Evolutionary conservation across 2,888 invertebrate genomes (phyloP), one percentile per base, ranked within the genome.

Genomic region (Hipparchia semele): DNA sequence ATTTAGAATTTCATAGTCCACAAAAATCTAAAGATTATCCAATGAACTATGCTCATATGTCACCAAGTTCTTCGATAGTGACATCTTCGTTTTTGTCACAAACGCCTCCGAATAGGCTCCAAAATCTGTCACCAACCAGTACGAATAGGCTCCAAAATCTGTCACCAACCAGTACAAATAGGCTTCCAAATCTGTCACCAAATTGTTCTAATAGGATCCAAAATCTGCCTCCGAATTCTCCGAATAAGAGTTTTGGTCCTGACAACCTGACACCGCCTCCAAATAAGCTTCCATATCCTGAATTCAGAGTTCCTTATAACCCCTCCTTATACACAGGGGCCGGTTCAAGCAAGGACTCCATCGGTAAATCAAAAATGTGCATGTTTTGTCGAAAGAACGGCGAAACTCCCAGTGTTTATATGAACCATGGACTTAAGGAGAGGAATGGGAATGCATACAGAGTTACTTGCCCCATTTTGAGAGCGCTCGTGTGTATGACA

Each of bases 381-480:
- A 87, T 87, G 0, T 92, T 94, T 75, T 94, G 94, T 64, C 86
- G 89, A 0, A 93, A 93, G 76, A 94, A 94, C 75, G 93, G 93
- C 0, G 94, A 94, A 78, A 88, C 88, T 0, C 87, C 91, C 0
- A 54, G 85, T 33, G 91, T 94, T 6, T 94, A 90, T 68, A 87
- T 85, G 84, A 88, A 84, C 0, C 94, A 94, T 76, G 69, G 78
- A 0, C 87, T 94, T 0, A 91, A 90, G 70, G 87, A 89, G 70
- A 87, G 81, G 70, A 71, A 87, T 45, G 90, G 84, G 0, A 86
- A 81, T 53, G 83, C 80, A 69, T 82, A 82, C 73, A 76, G 91
- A 39, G 93, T 94, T 0, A 87, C 89, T 0, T 94, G 94, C 65
- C 94, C 94, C 0, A 92, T 94, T 45, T 76, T 94, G 75, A 81